Conservation (phyloP, 2,888 invertebrate genomes). For the Eilema caniola region DNA sequence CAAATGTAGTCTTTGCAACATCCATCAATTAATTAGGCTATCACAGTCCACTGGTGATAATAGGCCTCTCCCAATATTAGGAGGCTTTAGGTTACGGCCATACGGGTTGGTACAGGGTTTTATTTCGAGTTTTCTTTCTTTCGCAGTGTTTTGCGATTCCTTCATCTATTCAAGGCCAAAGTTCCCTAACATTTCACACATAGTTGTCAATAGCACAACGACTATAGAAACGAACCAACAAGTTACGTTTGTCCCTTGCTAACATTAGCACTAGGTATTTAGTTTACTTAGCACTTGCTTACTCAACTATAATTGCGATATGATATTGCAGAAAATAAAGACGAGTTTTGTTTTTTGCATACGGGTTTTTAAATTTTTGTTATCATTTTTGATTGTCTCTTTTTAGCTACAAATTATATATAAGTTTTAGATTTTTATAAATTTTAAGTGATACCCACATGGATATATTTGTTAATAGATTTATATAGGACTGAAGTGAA, state of each 20-base stretch:
- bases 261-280: background rate
- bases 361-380: background rate
- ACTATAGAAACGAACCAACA: background rate
- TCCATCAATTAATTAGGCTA: too few relatives aligned
- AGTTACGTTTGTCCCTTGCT: background rate
- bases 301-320: conserved; percentile 1
- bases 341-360: background rate
- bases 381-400: background rate
- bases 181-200: background rate
- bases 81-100: too few relatives aligned
- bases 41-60: too few relatives aligned
- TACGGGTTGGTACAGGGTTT: too few relatives aligned
- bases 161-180: background rate
- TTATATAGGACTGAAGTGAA: too few relatives aligned
- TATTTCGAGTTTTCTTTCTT: too few relatives aligned
- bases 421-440: too few relatives aligned
- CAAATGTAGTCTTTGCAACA: background rate
- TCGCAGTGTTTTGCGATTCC: too few relatives aligned
- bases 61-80: too few relatives aligned
- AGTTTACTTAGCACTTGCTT: background rate
- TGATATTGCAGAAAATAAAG: background rate
- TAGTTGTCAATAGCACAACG: background rate
- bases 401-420: too few relatives aligned
- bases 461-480: too few relatives aligned
- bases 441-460: too few relatives aligned